These are phyloP conservation scores for Oostethus manadensis DNA, from an alignment of 2,113 vertebrate genomes.

Conservation along the genomic window DNA sequence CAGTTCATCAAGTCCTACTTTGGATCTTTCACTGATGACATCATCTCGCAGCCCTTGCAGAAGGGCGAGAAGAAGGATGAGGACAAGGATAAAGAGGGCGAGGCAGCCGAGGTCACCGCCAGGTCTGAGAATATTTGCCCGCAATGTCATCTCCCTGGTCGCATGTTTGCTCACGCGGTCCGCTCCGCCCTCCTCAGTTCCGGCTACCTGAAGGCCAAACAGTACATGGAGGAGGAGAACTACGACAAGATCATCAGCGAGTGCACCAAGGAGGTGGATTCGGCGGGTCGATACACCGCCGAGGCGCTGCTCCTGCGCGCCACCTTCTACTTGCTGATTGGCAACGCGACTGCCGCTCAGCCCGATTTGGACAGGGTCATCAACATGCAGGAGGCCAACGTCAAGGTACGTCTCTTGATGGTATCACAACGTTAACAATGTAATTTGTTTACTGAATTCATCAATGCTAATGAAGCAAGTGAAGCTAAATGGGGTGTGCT, in stretches of 20 bases:
- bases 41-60: constrained; percentile 94
- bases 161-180: background rate
- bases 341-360: constrained; percentile 88
- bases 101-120: constrained; percentile 86
- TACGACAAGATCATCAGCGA: constrained; percentile 99
- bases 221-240: constrained; percentile 99
- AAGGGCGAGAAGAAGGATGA: constrained; percentile 98
- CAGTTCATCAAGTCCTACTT: constrained; percentile 99
- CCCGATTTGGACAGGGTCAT: constrained; percentile 95
- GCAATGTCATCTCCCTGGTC: background rate
- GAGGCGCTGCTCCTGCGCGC: constrained; percentile 93
- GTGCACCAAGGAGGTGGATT: constrained; percentile 95
- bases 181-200: constrained; percentile 61
- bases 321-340: constrained; percentile 97
- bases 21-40: constrained; percentile 97
- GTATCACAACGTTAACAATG: background rate
- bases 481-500: no score
- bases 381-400: constrained; percentile 87
- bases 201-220: constrained; percentile 94
- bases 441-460: no score
- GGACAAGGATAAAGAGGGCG: constrained; percentile 98
- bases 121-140: constrained; percentile 65
- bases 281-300: constrained; percentile 83
- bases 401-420: constrained; percentile 78
- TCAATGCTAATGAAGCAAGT: no score